Percentiles rank a stretch among this genome's conserved stretches.
phyloP scores from a whole-genome alignment of 2,888 invertebrate species.

The Aphodius sticticus region DNA sequence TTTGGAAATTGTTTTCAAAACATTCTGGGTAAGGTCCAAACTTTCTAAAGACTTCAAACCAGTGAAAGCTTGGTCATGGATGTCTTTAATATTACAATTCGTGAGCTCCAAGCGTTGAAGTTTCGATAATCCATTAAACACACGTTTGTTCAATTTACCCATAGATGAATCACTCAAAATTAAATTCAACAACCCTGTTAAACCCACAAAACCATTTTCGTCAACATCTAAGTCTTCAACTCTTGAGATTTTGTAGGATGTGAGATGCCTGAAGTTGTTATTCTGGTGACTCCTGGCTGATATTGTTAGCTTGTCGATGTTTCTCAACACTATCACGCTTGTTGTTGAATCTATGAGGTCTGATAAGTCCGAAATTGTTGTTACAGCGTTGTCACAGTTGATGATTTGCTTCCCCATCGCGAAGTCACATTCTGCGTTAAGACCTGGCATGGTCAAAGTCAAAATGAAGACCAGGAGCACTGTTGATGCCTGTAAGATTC shows the following conservation, averaged over 20 bases:
- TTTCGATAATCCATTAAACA: conserved; percentile 39
- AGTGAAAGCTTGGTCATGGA: conserved; percentile 40
- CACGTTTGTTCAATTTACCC: conserved; percentile 33
- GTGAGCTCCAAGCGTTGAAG: conserved; percentile 41
- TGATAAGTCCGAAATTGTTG: conserved; percentile 32
- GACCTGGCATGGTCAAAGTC: conserved; percentile 26
- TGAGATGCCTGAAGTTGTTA: conserved; percentile 37
- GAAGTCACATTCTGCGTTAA: conserved; percentile 34
- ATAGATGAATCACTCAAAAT: conserved; percentile 42
- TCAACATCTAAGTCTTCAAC: conserved; percentile 38
- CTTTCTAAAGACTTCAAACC: conserved; percentile 39
- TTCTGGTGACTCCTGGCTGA: conserved; percentile 34
- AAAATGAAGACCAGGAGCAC: not conserved
- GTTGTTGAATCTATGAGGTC: conserved; percentile 37
- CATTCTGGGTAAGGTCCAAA: conserved; percentile 44
- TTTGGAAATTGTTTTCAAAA: conserved; percentile 37
- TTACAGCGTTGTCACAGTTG: conserved; percentile 37
- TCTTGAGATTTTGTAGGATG: conserved; percentile 40
- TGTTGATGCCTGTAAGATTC: not conserved
- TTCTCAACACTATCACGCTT: conserved; percentile 38
- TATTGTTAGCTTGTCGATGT: conserved; percentile 33
- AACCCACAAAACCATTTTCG: conserved; percentile 38
- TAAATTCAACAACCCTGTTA: conserved; percentile 38
- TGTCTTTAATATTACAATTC: conserved; percentile 39
- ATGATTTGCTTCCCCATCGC: conserved; percentile 41